These are phyloP conservation scores for Hoplias malabaricus DNA, from an alignment of 2,113 vertebrate genomes.

Conservation along the genomic window DNA sequence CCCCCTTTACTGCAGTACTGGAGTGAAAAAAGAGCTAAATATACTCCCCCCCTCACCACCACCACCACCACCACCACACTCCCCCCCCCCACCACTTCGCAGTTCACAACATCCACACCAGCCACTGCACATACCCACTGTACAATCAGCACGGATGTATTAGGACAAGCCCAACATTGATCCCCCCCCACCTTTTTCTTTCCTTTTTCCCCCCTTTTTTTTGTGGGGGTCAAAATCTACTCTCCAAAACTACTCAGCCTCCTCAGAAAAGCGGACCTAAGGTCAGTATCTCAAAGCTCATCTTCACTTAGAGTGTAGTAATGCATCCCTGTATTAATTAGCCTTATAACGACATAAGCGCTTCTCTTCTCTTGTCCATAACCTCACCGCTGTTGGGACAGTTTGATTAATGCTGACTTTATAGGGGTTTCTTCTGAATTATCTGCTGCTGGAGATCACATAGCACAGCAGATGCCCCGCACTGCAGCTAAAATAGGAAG, in stretches of 20 bases:
- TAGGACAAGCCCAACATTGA: constrained; percentile 52
- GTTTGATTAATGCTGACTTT: too few species aligned
- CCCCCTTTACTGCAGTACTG: constrained; percentile 64
- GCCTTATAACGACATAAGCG: neutral
- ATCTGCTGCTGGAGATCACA: constrained; percentile 61
- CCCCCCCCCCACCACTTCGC: too few species aligned
- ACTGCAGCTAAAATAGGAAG: constrained; percentile 79
- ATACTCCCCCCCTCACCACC: constrained; percentile 69
- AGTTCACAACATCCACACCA: constrained; percentile 72
- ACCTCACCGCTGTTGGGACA: too few species aligned
- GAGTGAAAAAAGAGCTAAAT: constrained; percentile 69
- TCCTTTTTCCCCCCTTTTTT: constrained; percentile 42
- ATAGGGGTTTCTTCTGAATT: neutral
- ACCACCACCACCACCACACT: too few species aligned
- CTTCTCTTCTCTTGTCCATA: neutral
- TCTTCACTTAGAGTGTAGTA: neutral
- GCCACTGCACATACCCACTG: constrained; percentile 64
- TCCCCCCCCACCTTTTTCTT: constrained; percentile 38
- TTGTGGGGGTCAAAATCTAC: constrained; percentile 45
- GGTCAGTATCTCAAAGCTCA: constrained; percentile 66
- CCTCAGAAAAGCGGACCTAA: constrained; percentile 63
- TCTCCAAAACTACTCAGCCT: constrained; percentile 46
- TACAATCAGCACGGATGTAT: constrained; percentile 70
- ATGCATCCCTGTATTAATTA: neutral
- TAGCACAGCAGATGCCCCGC: constrained; percentile 74